Conservation (phyloP, 2,888 invertebrate genomes). For the Euplagia quadripunctaria region DNA sequence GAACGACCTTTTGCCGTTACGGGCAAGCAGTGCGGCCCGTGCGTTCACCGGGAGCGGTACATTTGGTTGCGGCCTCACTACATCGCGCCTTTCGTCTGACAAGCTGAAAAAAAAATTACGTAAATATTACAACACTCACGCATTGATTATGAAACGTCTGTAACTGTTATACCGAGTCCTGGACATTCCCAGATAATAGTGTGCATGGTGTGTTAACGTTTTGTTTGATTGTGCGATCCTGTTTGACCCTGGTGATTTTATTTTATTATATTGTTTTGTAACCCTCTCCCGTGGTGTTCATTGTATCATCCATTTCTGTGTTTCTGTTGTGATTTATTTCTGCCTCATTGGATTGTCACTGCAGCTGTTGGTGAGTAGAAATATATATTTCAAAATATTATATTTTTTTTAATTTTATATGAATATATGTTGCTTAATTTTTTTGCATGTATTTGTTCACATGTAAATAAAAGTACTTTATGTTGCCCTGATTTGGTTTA, state of each 20-base stretch:
- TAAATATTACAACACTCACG: slow-evolving; percentile 85
- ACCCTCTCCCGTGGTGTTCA: slow-evolving; percentile 73
- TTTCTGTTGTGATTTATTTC: slow-evolving; percentile 79
- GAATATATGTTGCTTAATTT: slow-evolving; percentile 9
- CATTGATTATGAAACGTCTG: slow-evolving; percentile 81
- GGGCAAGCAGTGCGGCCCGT: slow-evolving; percentile 86
- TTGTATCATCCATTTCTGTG: slow-evolving; percentile 71
- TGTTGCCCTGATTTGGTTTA: neutral
- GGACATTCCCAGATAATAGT: slow-evolving; percentile 57
- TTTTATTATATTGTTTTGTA: slow-evolving; percentile 79
- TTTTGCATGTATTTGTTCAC: slow-evolving; percentile 7
- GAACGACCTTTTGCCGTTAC: slow-evolving; percentile 87
- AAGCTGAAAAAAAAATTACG: slow-evolving; percentile 85
- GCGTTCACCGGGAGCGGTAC: slow-evolving; percentile 80
- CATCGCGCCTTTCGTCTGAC: slow-evolving; percentile 75
- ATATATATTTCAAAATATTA: neutral
- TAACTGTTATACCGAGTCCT: slow-evolving; percentile 62
- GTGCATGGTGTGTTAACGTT: slow-evolving; percentile 64
- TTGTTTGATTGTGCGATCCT: slow-evolving; percentile 77
- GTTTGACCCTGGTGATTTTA: slow-evolving; percentile 82
- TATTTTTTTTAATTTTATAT: slow-evolving; percentile 1
- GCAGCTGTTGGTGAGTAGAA: slow-evolving; percentile 72
- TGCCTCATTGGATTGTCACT: slow-evolving; percentile 80
- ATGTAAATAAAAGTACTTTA: neutral
- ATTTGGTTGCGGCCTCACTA: slow-evolving; percentile 57